Evolutionary conservation across 2,113 vertebrate species (phyloP).

Genomic region (Alouatta palliata): DNA sequence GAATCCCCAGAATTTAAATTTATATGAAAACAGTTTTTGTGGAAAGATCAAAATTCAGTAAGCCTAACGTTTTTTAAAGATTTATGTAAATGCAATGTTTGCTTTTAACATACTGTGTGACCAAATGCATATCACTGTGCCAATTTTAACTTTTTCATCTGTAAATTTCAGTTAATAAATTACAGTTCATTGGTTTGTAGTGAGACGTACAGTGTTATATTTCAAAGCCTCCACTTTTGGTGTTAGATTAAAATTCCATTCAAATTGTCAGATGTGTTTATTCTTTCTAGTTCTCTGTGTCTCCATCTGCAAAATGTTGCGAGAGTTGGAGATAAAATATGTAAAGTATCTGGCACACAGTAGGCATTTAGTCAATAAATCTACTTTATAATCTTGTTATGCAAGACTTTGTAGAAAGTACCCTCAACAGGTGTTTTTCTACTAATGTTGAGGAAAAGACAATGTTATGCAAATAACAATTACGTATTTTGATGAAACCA

Average conservation of each 20-base stretch:
- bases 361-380: background rate
- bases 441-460: background rate
- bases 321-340: background rate
- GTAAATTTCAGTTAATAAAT: background rate
- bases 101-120: background rate
- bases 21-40: background rate
- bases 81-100: background rate
- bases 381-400: background rate
- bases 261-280: background rate
- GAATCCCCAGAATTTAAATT: conserved; percentile 7
- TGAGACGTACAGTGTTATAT: background rate
- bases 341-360: background rate
- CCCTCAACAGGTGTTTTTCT: background rate
- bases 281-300: background rate
- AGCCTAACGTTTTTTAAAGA: background rate
- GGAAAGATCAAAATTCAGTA: background rate
- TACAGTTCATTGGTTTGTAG: background rate
- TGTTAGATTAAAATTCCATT: conserved; percentile 3
- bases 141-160: conserved; percentile 22
- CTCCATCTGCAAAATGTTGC: background rate
- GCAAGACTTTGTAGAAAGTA: background rate
- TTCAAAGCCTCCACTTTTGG: background rate
- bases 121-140: background rate
- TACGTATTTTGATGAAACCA: background rate
- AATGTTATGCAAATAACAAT: background rate